These are phyloP conservation scores for Aulostomus chinensis DNA, from an alignment of 2,797 vertebrate species.

Conservation along the genomic window DNA sequence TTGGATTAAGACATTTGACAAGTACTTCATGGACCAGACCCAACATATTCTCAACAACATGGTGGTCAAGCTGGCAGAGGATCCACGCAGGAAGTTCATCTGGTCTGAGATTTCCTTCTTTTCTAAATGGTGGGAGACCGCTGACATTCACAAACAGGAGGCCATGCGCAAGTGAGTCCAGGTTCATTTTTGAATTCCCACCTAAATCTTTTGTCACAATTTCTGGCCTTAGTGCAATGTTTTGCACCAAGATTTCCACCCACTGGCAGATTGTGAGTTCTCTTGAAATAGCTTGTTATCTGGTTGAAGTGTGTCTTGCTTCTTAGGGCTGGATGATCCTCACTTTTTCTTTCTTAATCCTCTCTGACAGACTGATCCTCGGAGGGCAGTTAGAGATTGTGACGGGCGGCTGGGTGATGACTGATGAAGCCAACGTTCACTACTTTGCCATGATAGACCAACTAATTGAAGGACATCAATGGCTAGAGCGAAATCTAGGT, in stretches of 20 bases:
- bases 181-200: constrained; percentile 5
- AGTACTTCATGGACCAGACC: constrained; percentile 96
- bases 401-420: constrained; percentile 98
- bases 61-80: constrained; percentile 93
- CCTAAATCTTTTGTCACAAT: constrained; percentile 4
- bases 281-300: constrained; percentile 60
- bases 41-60: constrained; percentile 99
- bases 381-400: constrained; percentile 94
- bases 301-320: constrained; percentile 39
- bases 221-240: constrained; percentile 5
- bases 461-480: constrained; percentile 98
- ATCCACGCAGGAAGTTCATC: constrained; percentile 94
- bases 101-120: constrained; percentile 98
- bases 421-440: constrained; percentile 94
- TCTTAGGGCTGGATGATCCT: constrained; percentile 54
- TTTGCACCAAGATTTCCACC: constrained; percentile 5
- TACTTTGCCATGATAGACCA: constrained; percentile 98
- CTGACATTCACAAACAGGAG: constrained; percentile 86
- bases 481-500: constrained; percentile 96
- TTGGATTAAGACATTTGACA: constrained; percentile 99
- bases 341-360: constrained; percentile 60
- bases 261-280: constrained; percentile 3
- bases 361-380: constrained; percentile 76
- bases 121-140: constrained; percentile 97
- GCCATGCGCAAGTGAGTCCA: constrained; percentile 88